Conservation (phyloP, 1,140 invertebrate genomes). For the Lerema accius region DNA sequence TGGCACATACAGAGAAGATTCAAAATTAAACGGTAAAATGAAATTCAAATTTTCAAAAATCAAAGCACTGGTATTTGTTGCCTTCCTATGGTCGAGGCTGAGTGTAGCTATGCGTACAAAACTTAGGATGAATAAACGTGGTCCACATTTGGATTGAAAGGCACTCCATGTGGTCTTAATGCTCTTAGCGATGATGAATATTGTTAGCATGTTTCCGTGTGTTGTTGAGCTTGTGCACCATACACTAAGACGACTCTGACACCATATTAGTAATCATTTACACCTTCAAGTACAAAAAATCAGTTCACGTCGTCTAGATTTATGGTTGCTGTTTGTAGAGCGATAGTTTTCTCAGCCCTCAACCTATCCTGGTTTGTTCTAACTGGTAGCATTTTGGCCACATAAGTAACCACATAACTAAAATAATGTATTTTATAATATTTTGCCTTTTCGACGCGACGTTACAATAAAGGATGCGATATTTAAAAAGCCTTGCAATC, state of each 20-base stretch:
- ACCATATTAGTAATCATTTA: not conserved
- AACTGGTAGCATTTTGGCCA: too few species aligned
- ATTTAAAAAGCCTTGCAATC: not conserved
- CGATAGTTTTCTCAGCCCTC: not conserved
- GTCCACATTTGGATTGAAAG: constrained; percentile 1
- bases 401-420: too few species aligned
- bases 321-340: not conserved
- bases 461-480: too few species aligned
- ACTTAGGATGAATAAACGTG: not conserved
- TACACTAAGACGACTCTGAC: not conserved
- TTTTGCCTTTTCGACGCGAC: too few species aligned
- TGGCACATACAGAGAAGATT: constrained; percentile 18
- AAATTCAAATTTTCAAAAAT: constrained; percentile 39
- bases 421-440: too few species aligned
- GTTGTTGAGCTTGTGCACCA: not conserved
- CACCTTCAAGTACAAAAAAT: too few species aligned
- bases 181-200: not conserved
- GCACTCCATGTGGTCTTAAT: not conserved
- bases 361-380: not conserved
- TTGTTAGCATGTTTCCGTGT: not conserved
- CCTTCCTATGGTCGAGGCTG: not conserved
- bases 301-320: not conserved
- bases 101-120: constrained; percentile 9
- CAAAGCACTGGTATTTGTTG: not conserved
- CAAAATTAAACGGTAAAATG: constrained; percentile 16